Conservation (phyloP, 2,797 vertebrate species). For the Etheostoma perlongum region DNA sequence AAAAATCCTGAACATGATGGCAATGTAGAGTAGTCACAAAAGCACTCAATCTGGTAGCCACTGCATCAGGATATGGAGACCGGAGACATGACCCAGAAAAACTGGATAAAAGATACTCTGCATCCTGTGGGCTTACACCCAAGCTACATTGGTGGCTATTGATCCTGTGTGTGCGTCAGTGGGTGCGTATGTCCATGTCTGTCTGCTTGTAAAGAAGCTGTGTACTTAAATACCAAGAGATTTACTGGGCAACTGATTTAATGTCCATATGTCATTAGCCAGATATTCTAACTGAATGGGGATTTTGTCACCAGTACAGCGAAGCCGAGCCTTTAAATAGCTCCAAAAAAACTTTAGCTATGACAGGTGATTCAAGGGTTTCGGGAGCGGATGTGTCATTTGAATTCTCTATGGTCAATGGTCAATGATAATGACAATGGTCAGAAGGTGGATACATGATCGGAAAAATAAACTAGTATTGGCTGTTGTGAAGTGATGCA, state of each 20-base stretch:
- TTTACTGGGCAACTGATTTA: constrained; percentile 4
- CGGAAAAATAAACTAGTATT: not conserved
- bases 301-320: not conserved
- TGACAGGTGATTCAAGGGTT: not conserved
- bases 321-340: constrained; percentile 6
- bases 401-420: not conserved
- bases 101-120: constrained; percentile 54
- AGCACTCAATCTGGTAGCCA: constrained; percentile 19
- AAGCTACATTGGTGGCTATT: constrained; percentile 32
- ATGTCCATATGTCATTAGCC: not conserved
- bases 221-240: not conserved
- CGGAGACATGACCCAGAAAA: constrained; percentile 57
- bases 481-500: not conserved
- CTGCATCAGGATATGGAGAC: constrained; percentile 21
- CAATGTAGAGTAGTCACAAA: constrained; percentile 20
- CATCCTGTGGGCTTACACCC: constrained; percentile 33
- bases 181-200: not conserved
- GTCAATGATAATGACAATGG: not conserved
- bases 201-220: constrained; percentile 8
- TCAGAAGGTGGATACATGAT: not conserved
- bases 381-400: not conserved
- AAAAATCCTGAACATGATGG: constrained; percentile 33
- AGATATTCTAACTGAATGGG: not conserved
- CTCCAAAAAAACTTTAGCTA: not conserved
- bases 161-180: constrained; percentile 40